These are phyloP conservation scores for Rhinoptilus africanus DNA, from an alignment of 2,113 vertebrate species.

Conservation along the genomic window DNA sequence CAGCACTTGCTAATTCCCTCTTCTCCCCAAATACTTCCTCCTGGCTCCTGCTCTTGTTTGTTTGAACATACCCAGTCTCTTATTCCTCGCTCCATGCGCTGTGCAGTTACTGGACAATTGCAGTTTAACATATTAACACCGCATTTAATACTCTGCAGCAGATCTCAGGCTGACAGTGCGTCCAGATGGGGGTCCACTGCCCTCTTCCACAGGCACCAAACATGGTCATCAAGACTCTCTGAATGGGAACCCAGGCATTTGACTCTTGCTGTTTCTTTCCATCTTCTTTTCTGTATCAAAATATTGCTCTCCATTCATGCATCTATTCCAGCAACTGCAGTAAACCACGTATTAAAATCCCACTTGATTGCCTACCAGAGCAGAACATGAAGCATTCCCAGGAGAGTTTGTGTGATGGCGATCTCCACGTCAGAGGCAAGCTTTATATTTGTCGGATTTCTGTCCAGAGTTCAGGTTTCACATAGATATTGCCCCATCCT, in stretches of 20 bases:
- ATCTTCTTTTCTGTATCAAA: neutral
- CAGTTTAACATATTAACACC: neutral
- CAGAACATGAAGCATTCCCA: accelerated
- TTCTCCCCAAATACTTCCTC: slow-evolving; percentile 42
- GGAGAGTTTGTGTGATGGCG: neutral
- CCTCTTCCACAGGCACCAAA: neutral
- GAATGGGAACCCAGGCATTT: neutral
- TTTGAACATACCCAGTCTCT: neutral
- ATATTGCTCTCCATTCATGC: neutral
- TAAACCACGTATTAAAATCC: neutral
- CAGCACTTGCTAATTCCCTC: slow-evolving; percentile 45
- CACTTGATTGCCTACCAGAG: neutral
- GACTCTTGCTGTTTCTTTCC: neutral
- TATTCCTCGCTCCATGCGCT: neutral
- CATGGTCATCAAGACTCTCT: neutral
- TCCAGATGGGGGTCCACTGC: neutral
- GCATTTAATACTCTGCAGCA: neutral
- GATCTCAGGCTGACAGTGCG: neutral
- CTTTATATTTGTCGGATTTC: neutral
- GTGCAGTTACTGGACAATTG: neutral
- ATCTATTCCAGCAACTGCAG: neutral
- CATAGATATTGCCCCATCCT: neutral
- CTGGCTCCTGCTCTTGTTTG: neutral
- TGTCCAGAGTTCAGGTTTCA: neutral
- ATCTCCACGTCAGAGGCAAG: neutral